Conservation (phyloP, 2,888 invertebrate species). For the Quadriops clusia region DNA sequence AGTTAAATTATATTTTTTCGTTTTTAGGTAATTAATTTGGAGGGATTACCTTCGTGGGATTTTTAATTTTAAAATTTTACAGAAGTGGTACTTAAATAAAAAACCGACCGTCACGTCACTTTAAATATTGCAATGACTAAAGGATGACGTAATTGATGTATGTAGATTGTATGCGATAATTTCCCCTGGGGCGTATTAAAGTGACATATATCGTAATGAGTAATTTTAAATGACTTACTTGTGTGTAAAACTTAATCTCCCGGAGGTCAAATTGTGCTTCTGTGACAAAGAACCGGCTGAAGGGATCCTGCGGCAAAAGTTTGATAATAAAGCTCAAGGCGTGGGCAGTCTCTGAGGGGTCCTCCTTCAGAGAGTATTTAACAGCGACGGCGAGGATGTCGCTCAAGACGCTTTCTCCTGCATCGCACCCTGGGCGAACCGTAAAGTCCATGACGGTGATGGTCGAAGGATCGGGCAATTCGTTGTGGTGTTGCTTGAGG, state of each 20-base stretch:
- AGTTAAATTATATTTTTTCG: too few relatives aligned
- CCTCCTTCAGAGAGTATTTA: conserved; percentile 42
- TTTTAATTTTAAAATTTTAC: too few relatives aligned
- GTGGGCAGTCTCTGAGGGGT: conserved; percentile 22
- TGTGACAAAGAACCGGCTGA: conserved; percentile 67
- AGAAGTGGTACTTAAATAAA: too few relatives aligned
- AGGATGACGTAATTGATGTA: too few relatives aligned
- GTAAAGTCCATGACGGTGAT: conserved; percentile 40
- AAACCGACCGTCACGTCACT: too few relatives aligned
- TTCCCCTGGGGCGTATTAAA: too few relatives aligned
- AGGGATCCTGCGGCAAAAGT: conserved; percentile 65
- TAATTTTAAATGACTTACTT: conserved; percentile 45
- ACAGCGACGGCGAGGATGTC: conserved; percentile 66
- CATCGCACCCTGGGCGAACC: conserved; percentile 47
- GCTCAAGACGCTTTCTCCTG: conserved; percentile 63
- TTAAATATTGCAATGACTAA: too few relatives aligned
- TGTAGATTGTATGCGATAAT: too few relatives aligned
- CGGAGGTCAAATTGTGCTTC: conserved; percentile 73
- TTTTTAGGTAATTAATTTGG: too few relatives aligned
- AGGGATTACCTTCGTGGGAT: too few relatives aligned
- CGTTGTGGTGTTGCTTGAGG: conserved; percentile 38
- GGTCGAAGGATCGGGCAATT: conserved; percentile 24
- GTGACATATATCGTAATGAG: too few relatives aligned
- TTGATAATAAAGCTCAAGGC: conserved; percentile 54
- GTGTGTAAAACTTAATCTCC: conserved; percentile 72